A percentile compares a stretch with the other conserved stretches of the same genome.
phyloP scores from a whole-genome alignment of 2,113 vertebrate genomes.

The Otocyon megalotis region DNA sequence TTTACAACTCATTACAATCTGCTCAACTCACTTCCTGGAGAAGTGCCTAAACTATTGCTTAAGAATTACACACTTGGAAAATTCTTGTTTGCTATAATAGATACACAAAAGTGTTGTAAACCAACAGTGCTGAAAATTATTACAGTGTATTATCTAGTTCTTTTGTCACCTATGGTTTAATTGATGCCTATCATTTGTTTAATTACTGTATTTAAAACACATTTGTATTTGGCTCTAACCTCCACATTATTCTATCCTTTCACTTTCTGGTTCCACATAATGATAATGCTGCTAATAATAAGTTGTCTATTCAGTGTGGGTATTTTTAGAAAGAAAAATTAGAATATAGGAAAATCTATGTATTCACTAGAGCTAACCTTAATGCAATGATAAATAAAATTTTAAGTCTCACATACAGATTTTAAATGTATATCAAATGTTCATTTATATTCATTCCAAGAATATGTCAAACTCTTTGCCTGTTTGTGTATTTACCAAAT shows the following conservation, averaged over 20 bases:
- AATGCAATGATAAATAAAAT: not conserved
- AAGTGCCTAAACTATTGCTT: constrained; percentile 50
- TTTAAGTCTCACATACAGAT: not conserved
- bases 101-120: constrained; percentile 54
- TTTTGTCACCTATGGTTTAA: constrained; percentile 70
- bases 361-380: not conserved
- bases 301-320: not conserved
- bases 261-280: not conserved
- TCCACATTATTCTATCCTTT: constrained; percentile 27
- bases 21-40: constrained; percentile 49
- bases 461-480: not conserved
- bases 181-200: constrained; percentile 62
- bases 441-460: not conserved
- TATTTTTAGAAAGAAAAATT: not conserved
- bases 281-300: not conserved
- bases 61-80: constrained; percentile 60
- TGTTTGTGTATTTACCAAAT: not conserved
- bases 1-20: constrained; percentile 75
- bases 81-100: constrained; percentile 52
- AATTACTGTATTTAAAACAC: constrained; percentile 70
- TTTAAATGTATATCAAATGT: not conserved
- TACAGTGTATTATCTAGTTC: constrained; percentile 1
- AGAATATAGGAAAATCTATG: not conserved
- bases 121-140: constrained; percentile 30
- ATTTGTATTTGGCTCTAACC: not conserved